Evolutionary conservation across 2,888 invertebrate genomes (phyloP), one percentile per base, ranked within the genome.

Genomic region (Amphipyra berbera): DNA sequence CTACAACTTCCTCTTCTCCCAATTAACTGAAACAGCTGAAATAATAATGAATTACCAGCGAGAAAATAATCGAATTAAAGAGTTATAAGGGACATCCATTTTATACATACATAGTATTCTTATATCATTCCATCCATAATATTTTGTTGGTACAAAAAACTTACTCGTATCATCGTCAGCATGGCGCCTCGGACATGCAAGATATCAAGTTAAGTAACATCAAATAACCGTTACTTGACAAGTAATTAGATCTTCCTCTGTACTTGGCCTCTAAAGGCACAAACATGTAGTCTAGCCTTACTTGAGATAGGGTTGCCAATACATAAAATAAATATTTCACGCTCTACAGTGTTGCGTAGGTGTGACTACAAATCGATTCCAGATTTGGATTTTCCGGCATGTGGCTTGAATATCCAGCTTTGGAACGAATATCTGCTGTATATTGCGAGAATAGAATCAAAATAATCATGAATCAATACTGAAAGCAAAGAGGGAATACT

Each of bases 181-280:
- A 21, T 27, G 70, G 57, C 61, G 45, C 35, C 48, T 10, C 47
- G 5, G 5, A 15, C 73, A 47, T 58, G 61, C 61, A 65, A 59
- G 67, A 42, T 66, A 78, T 79, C 71, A 50, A 77, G 74, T 77
- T 61, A 68, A 64, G 58, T 71, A 68, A 76, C 81, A 76, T 74
- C 66, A 48, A 56, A 71, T 72, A 72, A 73, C 81, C 67, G 81
- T 75, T 71, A 82, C 38, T 52, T 62, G 74, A 68, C 78, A 67
- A 74, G 76, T 79, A 79, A 74, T 83, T 81, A 74, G 78, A 81
- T 74, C 82, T 80, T 81, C 78, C 76, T 76, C 59, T 61, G 68
- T 55, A 33, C 56, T 48, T 41, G 47, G 47, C 61, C 53, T 62
- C 42, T 61, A 50, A 44, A 63, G 55, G 58, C 67, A 56, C 41